A percentile compares a stretch with the other conserved stretches of the same genome.
Evolutionary conservation across 2,888 invertebrate species (phyloP).

Genomic region (Ephialtes manifestator): DNA sequence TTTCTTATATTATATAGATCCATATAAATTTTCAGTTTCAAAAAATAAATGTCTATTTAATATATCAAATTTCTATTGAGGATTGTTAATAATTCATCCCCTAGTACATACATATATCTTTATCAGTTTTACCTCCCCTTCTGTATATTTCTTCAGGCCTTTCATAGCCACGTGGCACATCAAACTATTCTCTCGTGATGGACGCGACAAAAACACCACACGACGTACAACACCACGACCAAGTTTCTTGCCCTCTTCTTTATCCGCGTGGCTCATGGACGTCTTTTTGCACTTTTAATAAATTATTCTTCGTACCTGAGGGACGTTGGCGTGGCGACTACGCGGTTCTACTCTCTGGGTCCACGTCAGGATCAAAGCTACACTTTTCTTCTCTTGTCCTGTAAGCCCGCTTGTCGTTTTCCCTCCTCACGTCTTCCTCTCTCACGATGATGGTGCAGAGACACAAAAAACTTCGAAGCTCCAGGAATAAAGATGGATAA

Average conservation of each 20-base stretch:
- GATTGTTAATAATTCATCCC: too few species aligned
- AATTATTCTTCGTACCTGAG: slow-evolving; percentile 65
- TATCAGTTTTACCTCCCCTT: background rate
- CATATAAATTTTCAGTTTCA: too few species aligned
- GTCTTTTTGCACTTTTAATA: slow-evolving; percentile 67
- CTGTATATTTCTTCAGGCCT: background rate
- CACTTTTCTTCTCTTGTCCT: slow-evolving; percentile 35
- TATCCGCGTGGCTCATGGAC: slow-evolving; percentile 29
- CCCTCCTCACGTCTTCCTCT: slow-evolving; percentile 14
- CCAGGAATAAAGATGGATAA: slow-evolving; percentile 52
- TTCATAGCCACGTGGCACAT: slow-evolving; percentile 20
- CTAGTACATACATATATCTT: background rate
- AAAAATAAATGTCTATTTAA: too few species aligned
- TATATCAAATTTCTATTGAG: too few species aligned
- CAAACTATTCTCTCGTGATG: slow-evolving; percentile 39
- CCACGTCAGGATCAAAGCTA: slow-evolving; percentile 63
- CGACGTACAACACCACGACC: background rate
- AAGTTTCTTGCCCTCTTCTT: slow-evolving; percentile 40
- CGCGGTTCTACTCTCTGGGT: background rate
- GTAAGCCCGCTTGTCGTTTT: background rate
- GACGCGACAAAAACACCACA: slow-evolving; percentile 32
- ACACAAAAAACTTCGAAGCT: slow-evolving; percentile 25
- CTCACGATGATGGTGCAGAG: slow-evolving; percentile 27
- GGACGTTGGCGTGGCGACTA: slow-evolving; percentile 30
- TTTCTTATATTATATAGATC: too few species aligned